Evolutionary conservation across 2,888 invertebrate species (phyloP).

Genomic region (Orchestes rusci): DNA sequence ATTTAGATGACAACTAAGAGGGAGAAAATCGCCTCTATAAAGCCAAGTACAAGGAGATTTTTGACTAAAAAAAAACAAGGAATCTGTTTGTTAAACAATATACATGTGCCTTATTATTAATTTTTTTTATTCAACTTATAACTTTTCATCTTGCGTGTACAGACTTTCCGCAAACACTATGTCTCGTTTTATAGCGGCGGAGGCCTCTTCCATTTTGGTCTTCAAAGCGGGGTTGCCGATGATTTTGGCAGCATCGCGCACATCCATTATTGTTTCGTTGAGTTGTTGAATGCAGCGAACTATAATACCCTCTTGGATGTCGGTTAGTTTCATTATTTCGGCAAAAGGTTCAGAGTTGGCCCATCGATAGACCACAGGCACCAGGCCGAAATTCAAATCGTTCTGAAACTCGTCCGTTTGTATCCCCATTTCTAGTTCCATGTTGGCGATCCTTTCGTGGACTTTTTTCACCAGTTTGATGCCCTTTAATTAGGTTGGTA

Average conservation of each 20-base stretch:
- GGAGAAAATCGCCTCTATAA: too few relatives aligned
- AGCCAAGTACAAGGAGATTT: too few relatives aligned
- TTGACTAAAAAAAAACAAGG: too few relatives aligned
- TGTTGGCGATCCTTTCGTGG: slow-evolving; percentile 56
- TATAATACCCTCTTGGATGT: slow-evolving; percentile 96
- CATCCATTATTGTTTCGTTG: slow-evolving; percentile 82
- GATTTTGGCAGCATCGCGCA: slow-evolving; percentile 85
- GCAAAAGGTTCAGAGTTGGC: slow-evolving; percentile 87
- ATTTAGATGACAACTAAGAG: too few relatives aligned
- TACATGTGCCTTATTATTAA: too few relatives aligned
- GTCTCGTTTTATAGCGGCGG: slow-evolving; percentile 87
- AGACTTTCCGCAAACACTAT: slow-evolving; percentile 97
- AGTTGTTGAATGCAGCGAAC: slow-evolving; percentile 95
- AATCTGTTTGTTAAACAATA: too few relatives aligned
- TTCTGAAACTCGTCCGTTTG: slow-evolving; percentile 47
- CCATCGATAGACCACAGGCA: slow-evolving; percentile 95
- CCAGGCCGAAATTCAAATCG: slow-evolving; percentile 82
- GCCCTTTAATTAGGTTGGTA: too few relatives aligned
- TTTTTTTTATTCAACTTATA: too few relatives aligned
- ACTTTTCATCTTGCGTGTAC: slow-evolving; percentile 58
- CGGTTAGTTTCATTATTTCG: slow-evolving; percentile 86
- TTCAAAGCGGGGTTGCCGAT: slow-evolving; percentile 89
- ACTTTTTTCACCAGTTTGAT: slow-evolving; percentile 63
- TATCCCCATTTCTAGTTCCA: slow-evolving; percentile 60
- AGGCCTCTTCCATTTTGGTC: slow-evolving; percentile 93